Evolutionary conservation across 2,888 invertebrate genomes (phyloP).

Genomic region (Galerucella calmariensis): DNA sequence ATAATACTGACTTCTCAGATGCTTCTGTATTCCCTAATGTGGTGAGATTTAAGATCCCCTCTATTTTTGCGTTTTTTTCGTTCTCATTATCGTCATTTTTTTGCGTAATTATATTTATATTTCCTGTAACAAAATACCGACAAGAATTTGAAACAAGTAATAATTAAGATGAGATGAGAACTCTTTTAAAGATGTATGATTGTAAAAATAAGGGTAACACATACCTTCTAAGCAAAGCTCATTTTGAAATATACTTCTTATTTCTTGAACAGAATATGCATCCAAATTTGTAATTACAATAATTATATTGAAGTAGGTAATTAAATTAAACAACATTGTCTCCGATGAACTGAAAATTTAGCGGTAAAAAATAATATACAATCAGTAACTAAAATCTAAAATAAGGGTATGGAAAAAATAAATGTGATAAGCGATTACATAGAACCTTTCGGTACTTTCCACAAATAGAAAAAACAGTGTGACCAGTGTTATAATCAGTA

Average conservation of each 20-base stretch:
- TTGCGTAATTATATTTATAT: slow-evolving; percentile 7
- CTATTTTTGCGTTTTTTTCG: not conserved
- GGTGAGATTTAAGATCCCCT: slow-evolving; percentile 26
- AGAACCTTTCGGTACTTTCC: no score
- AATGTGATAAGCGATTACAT: no score
- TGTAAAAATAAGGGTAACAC: not conserved
- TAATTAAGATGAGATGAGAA: not conserved
- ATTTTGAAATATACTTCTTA: slow-evolving; percentile 18
- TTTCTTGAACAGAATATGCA: slow-evolving; percentile 10
- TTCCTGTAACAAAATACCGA: slow-evolving; percentile 16
- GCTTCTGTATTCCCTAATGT: slow-evolving; percentile 19
- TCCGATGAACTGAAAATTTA: not conserved
- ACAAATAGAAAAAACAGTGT: no score
- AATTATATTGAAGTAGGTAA: not conserved
- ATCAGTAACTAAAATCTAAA: no score
- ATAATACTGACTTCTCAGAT: slow-evolving; percentile 43
- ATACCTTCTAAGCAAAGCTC: slow-evolving; percentile 30
- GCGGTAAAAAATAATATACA: not conserved
- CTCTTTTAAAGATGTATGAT: not conserved
- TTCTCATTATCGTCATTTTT: not conserved
- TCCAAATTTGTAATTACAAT: not conserved
- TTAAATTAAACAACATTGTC: not conserved
- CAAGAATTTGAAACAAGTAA: not conserved
- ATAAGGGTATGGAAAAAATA: no score
- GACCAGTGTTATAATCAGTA: no score